These are phyloP conservation scores for Tribolium castaneum DNA, from an alignment of 1,140 invertebrate genomes.

Conservation along the genomic window DNA sequence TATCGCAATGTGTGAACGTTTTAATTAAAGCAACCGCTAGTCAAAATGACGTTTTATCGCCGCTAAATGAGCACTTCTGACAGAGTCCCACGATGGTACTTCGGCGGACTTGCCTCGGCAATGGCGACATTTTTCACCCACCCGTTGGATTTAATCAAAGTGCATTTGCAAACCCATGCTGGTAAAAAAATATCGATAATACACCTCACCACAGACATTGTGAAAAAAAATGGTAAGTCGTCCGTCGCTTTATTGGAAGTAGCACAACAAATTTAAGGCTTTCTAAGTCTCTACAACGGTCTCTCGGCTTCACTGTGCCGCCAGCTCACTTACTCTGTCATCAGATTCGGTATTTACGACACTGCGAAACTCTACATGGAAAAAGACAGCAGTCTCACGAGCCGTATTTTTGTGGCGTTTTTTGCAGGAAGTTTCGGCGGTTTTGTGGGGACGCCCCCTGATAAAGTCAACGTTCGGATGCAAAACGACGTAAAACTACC, in stretches of 20 bases:
- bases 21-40: neutral
- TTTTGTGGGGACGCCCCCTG: constrained; percentile 91
- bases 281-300: constrained; percentile 93
- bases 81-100: constrained; percentile 84
- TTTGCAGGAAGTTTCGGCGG: constrained; percentile 87
- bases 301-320: constrained; percentile 92
- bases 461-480: constrained; percentile 98
- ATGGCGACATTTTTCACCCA: constrained; percentile 95
- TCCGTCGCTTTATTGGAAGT: neutral
- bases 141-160: constrained; percentile 95
- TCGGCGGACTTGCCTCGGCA: constrained; percentile 92
- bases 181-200: constrained; percentile 78
- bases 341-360: constrained; percentile 96
- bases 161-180: constrained; percentile 96
- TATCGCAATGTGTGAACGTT: neutral
- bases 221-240: constrained; percentile 68
- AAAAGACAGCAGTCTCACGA: constrained; percentile 69
- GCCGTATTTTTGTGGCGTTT: constrained; percentile 83
- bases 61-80: neutral
- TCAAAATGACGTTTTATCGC: neutral
- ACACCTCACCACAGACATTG: constrained; percentile 77
- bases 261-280: constrained; percentile 66
- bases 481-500: constrained; percentile 98
- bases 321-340: constrained; percentile 96
- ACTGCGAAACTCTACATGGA: constrained; percentile 68